Conservation (phyloP, 1,140 invertebrate species). For the Halictus rubicundus region DNA sequence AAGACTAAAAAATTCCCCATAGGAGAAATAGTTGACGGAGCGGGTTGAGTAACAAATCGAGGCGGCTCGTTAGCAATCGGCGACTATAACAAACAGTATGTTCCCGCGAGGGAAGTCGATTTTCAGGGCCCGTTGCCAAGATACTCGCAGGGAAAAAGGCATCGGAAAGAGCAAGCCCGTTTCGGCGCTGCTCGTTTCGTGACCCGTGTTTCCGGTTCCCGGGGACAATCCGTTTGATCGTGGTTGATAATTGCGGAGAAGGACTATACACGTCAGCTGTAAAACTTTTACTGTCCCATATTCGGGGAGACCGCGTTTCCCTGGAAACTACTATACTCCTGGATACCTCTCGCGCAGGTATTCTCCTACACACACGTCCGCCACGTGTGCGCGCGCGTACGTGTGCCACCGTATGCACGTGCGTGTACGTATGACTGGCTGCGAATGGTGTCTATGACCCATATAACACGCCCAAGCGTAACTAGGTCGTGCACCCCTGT, state of each 20-base stretch:
- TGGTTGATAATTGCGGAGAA: background rate
- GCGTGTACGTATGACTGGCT: slow-evolving; percentile 38
- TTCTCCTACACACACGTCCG: no score
- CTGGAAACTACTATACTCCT: slow-evolving; percentile 44
- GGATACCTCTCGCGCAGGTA: background rate
- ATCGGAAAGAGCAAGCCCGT: background rate
- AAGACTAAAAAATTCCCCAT: no score
- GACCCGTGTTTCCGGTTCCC: background rate
- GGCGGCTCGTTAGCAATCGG: background rate
- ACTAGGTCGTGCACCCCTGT: slow-evolving; percentile 78
- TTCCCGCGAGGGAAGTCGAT: background rate
- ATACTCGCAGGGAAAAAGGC: background rate
- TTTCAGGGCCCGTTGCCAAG: background rate
- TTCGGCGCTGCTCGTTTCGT: background rate
- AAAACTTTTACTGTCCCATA: slow-evolving; percentile 42
- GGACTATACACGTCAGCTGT: background rate
- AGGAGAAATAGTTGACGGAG: no score
- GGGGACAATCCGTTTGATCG: background rate
- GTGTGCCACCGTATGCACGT: slow-evolving; percentile 34
- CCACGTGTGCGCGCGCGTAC: slow-evolving; percentile 1
- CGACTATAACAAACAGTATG: no score
- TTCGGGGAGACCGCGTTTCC: slow-evolving; percentile 38
- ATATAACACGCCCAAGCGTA: slow-evolving; percentile 77
- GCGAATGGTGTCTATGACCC: slow-evolving; percentile 78
- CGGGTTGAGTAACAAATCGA: no score